Conservation (phyloP, 2,888 invertebrate species). For the Lepas anatifera region DNA sequence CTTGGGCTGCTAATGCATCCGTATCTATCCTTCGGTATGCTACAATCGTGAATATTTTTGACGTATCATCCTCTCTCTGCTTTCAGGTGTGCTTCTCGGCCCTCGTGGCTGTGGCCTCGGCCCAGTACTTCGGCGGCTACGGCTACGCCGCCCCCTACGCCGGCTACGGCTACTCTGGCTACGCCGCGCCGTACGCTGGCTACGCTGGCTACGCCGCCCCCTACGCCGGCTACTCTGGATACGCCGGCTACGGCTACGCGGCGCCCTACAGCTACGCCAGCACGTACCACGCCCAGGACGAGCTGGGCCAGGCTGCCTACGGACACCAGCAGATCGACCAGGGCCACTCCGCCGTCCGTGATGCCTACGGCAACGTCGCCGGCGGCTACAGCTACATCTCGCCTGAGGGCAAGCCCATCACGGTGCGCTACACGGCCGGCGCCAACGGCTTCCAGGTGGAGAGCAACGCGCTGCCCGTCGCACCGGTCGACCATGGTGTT, state of each 20-base stretch:
- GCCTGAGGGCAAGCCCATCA: conserved; percentile 35
- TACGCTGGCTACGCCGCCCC: conserved; percentile 48
- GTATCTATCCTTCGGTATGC: too few species aligned
- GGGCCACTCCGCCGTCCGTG: conserved; percentile 27
- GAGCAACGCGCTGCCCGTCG: conserved; percentile 39
- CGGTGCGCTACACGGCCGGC: conserved; percentile 37
- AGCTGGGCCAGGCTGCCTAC: conserved; percentile 19
- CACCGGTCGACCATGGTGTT: conserved; percentile 44
- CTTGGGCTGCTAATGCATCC: too few species aligned
- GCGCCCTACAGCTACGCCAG: conserved; percentile 25
- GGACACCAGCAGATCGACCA: conserved; percentile 24
- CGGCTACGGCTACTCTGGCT: conserved; percentile 31
- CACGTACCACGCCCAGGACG: conserved; percentile 28
- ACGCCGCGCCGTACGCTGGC: conserved; percentile 25
- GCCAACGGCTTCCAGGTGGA: conserved; percentile 36
- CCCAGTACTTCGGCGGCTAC: too few species aligned
- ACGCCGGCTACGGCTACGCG: conserved; percentile 18
- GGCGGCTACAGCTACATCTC: conserved; percentile 38
- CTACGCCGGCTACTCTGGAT: conserved; percentile 11
- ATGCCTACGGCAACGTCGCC: conserved; percentile 35
- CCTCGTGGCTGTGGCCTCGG: too few species aligned
- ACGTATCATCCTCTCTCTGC: too few species aligned
- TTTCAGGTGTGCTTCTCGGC: too few species aligned
- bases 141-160: neutral
- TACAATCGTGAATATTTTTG: too few species aligned